Evolutionary conservation across 1,140 invertebrate genomes (phyloP).

Genomic region (Sarcophaga peregrina): DNA sequence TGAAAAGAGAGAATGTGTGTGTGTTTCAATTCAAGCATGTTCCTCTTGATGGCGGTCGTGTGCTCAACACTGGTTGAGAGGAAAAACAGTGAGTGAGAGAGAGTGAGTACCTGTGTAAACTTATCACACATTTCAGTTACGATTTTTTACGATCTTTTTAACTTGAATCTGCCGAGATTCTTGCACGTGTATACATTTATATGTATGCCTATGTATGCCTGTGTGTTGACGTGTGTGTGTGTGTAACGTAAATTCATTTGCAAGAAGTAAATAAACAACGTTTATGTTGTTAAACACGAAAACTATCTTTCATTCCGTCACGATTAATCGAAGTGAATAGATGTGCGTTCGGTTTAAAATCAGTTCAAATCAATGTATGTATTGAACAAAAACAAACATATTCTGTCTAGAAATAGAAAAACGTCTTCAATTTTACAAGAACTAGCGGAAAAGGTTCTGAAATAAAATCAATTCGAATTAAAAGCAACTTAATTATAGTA

Average conservation of each 20-base stretch:
- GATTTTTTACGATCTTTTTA: no score
- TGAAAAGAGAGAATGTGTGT: not conserved
- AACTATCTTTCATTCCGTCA: conserved; percentile 42
- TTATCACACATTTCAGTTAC: no score
- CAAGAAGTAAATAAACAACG: conserved; percentile 4
- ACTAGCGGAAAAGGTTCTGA: not conserved
- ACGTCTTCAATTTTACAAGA: not conserved
- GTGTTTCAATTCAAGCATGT: not conserved
- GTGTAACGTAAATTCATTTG: not conserved
- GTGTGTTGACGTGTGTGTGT: not conserved
- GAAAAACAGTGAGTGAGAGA: not conserved
- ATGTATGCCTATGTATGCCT: no score
- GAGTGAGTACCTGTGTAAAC: not conserved
- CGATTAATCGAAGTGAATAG: conserved; percentile 37
- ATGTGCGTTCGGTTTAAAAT: conserved; percentile 43
- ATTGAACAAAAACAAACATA: conserved; percentile 15
- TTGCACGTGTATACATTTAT: no score
- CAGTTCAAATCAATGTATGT: not conserved
- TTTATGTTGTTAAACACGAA: not conserved
- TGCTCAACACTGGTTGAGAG: not conserved
- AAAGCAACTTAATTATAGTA: no score
- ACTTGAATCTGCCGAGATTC: no score
- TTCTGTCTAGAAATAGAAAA: not conserved
- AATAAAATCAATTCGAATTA: no score
- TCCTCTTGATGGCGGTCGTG: not conserved